Percentiles rank a stretch among this genome's conserved stretches.
Conservation (phyloP, 2,113 vertebrate species). For the Rhynchomys soricoides region DNA sequence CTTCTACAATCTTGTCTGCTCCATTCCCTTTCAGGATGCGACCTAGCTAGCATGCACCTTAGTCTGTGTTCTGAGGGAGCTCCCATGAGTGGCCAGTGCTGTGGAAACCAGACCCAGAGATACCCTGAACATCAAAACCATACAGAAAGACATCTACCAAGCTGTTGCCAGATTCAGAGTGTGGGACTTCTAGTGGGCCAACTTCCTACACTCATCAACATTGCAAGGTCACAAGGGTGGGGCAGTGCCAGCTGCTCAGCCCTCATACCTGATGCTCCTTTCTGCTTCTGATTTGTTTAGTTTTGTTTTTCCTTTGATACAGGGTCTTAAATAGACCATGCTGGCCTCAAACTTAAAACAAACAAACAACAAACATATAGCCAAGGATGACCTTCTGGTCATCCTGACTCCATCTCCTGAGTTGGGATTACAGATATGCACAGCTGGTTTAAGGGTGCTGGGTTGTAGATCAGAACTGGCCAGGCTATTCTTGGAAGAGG, state of each 20-base stretch:
- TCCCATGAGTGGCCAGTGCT: not conserved
- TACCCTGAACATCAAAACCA: not conserved
- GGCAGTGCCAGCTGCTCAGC: not conserved
- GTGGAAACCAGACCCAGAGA: not conserved
- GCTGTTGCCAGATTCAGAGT: not conserved
- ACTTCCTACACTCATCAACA: no score
- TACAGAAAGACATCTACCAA: not conserved
- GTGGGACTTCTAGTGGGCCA: not conserved
- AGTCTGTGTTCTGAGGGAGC: not conserved
- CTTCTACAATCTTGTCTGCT: not conserved
- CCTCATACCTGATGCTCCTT: not conserved
- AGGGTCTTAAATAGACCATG: not conserved
- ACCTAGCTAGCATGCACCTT: fast-evolving
- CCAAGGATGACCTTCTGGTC: not conserved
- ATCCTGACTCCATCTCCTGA: not conserved
- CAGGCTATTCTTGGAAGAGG: conserved; percentile 54
- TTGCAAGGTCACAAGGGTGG: not conserved
- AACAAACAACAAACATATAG: not conserved
- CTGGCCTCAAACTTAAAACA: not conserved
- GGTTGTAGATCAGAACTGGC: not conserved
- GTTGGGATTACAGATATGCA: not conserved
- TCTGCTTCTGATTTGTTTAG: not conserved
- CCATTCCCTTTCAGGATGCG: not conserved
- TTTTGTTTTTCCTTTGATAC: not conserved
- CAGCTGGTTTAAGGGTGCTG: not conserved